phyloP scores from a whole-genome alignment of 1,140 invertebrate genomes.

The Xylocopa sonorina region DNA sequence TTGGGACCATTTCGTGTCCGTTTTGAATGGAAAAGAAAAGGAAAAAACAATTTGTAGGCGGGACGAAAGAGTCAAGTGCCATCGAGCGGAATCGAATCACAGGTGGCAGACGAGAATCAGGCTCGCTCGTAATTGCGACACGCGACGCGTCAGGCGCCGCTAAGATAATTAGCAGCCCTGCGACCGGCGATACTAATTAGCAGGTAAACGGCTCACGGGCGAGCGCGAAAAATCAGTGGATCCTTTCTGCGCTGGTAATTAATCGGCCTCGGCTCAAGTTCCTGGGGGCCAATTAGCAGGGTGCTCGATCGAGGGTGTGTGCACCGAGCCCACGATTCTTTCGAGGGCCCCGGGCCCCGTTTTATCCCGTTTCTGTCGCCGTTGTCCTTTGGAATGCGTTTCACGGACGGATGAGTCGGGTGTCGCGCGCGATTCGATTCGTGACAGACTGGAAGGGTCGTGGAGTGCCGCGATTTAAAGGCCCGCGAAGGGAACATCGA shows the following conservation, averaged over 20 bases:
- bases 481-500: not conserved
- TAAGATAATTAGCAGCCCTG: conserved; percentile 51
- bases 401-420: not conserved
- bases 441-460: not conserved
- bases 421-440: not conserved
- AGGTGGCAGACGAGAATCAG: not conserved
- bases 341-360: not conserved
- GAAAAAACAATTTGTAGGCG: too few species aligned
- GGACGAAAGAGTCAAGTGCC: too few species aligned
- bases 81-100: not conserved
- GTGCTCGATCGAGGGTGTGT: conserved; percentile 13
- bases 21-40: too few species aligned
- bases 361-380: not conserved
- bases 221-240: conserved; percentile 43
- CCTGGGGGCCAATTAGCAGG: conserved; percentile 46
- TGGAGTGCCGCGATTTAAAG: not conserved
- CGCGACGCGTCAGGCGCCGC: conserved; percentile 28
- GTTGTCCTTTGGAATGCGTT: not conserved
- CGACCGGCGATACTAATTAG: conserved; percentile 60
- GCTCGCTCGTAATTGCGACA: conserved; percentile 15
- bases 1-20: too few species aligned
- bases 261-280: conserved; percentile 40
- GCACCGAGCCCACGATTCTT: conserved; percentile 35
- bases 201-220: conserved; percentile 44
- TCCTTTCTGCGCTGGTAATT: conserved; percentile 45